These are phyloP conservation scores for Coendou prehensilis DNA, from an alignment of 2,797 vertebrate genomes.

Conservation along the genomic window DNA sequence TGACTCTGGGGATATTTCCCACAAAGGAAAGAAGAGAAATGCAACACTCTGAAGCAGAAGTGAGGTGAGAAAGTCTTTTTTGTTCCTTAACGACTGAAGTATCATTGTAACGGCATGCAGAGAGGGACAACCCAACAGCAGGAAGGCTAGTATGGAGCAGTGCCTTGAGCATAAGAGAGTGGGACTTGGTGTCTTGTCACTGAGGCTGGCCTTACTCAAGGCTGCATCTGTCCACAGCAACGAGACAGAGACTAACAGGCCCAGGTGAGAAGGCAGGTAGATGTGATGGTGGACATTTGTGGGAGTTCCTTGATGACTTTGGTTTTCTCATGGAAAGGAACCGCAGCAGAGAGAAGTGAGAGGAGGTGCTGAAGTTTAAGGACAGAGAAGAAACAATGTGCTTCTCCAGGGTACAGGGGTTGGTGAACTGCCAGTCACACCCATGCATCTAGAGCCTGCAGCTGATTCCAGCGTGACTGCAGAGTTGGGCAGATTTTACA, in stretches of 20 bases:
- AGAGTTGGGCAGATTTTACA: too few species aligned
- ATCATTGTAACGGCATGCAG: neutral
- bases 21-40: constrained; percentile 1
- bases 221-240: neutral
- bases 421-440: neutral
- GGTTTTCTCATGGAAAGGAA: neutral
- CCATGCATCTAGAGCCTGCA: neutral
- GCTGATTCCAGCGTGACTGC: neutral
- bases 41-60: neutral
- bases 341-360: neutral
- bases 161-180: rapidly evolving
- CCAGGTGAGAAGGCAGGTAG: too few species aligned
- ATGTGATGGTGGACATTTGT: too few species aligned
- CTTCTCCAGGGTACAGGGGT: neutral
- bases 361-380: neutral
- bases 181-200: rapidly evolving
- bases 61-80: neutral
- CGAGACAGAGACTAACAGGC: neutral
- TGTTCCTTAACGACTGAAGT: neutral
- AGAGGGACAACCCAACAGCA: neutral
- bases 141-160: neutral
- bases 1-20: neutral
- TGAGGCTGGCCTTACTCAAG: neutral
- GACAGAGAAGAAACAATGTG: neutral
- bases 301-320: neutral